phyloP scores from a whole-genome alignment of 2,797 vertebrate genomes.

The Phoeniculus purpureus region DNA sequence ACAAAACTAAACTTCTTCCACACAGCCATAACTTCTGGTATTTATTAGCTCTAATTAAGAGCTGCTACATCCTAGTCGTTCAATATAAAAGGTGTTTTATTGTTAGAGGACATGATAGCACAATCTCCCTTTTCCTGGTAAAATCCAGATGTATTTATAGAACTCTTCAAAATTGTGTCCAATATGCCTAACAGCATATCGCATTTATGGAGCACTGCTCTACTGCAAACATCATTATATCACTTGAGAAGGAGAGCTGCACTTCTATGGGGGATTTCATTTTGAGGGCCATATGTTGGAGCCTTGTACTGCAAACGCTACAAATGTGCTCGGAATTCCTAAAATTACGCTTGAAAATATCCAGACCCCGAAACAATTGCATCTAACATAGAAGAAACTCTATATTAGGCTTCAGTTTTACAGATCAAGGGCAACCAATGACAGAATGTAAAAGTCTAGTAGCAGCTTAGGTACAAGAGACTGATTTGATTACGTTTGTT shows the following conservation, averaged over 20 bases:
- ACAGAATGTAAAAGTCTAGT: constrained; percentile 71
- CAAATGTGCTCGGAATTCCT: constrained; percentile 60
- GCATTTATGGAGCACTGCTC: constrained; percentile 23
- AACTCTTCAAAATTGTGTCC: constrained; percentile 9
- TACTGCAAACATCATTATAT: constrained; percentile 46
- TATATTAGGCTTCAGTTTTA: constrained; percentile 64
- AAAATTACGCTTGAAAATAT: constrained; percentile 66
- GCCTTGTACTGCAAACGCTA: constrained; percentile 46
- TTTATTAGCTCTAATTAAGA: constrained; percentile 47
- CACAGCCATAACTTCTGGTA: neutral
- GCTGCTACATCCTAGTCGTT: neutral
- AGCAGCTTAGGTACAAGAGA: constrained; percentile 68
- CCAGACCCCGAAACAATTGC: constrained; percentile 50
- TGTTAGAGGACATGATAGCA: neutral
- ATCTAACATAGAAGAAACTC: constrained; percentile 63
- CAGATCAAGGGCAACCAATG: constrained; percentile 69
- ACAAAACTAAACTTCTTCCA: constrained; percentile 2
- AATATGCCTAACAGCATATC: constrained; percentile 10
- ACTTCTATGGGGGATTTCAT: constrained; percentile 51
- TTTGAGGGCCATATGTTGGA: constrained; percentile 62
- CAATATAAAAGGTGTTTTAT: neutral
- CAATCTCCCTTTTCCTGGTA: neutral
- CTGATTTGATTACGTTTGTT: constrained; percentile 72
- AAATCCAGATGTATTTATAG: constrained; percentile 25
- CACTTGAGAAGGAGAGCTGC: constrained; percentile 51